Evolutionary conservation across 2,888 invertebrate genomes (phyloP), one percentile per base, ranked within the genome.

Genomic region (Chaitophorus viminalis): DNA sequence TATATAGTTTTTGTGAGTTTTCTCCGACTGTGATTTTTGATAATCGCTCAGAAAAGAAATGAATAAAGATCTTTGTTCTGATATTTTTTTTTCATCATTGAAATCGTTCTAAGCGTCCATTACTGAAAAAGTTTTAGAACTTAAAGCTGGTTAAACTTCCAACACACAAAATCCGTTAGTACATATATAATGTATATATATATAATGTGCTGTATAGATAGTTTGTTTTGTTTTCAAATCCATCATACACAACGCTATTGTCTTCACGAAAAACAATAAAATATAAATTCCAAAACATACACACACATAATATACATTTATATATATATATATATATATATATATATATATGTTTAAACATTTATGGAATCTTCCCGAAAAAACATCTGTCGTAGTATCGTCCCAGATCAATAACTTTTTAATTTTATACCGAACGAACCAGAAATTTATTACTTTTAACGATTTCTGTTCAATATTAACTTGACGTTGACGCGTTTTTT

Each of bases 221-320:
- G 60, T 79, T 83, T 60, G 36, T 74, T 82, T 82, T 83, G n/a
- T 74, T 74, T 83, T 74, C 6, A 29, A 60, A 82, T 74, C 54
- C 82, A 54, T 82, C 36, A n/a, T 52, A 72, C 21, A n/a, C 68
- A 11, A 29, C 21, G 60, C 60, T 21, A 21, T 60, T 60, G 60
- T 60, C 60, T 60, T 25, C 60, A 21, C 18, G 60, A 60, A 54
- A 54, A 60, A 60, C 46, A 14, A 21, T 60, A 25, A 25, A 60
- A 60, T 60, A 60, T 60, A n/a, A 68, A 68, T n/a, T 68, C n/a
- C 9, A n/a, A 8, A 68, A 68, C 29, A n/a, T 6, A n/a, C 8
- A n/a, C 21, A n/a, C n/a, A n/a, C n/a, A n/a, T n/a, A n/a, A n/a
- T n/a, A n/a, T n/a, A n/a, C n/a, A n/a, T n/a, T n/a, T n/a, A n/a